Evolutionary conservation across 2,888 invertebrate species (phyloP), one percentile per base, ranked within the genome.

Genomic region (Chaetogeoica ovagalla): DNA sequence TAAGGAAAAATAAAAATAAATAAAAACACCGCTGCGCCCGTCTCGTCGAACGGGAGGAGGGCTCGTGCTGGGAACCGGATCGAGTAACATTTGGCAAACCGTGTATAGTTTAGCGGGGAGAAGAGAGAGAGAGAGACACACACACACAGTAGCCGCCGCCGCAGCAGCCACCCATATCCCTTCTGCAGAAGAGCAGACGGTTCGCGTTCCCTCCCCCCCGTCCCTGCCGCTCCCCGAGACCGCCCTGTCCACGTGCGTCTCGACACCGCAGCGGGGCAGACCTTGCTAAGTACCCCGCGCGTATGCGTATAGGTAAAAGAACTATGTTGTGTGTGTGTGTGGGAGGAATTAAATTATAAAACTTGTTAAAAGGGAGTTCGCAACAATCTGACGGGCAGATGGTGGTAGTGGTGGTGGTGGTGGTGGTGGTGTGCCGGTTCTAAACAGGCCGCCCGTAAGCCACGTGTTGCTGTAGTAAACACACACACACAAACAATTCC

Each of bases 351-450:
- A 79, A 79, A 79, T 79, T 79, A 30, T 30, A 79, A 79, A 79
- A 79, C 77, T 79, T 79, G 77, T 79, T 79, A 79, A 79, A 79
- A 79, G 77, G 77, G 77, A 70, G 77, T 79, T 79, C 63, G 77
- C 77, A 79, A 79, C 77, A 79, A 79, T 79, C 77, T 79, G 77
- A 79, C 77, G 77, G 77, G 77, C 77, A 79, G 77, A 79, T 79
- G 77, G 77, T 79, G 77, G 63, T 70, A n/a, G n/a, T n/a, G 30
- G 70, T 70, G 70, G 62, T 79, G 77, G 77, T 79, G 77, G 63
- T 70, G 30, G 30, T 30, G 30, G 70, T 70, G 70, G 62, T 30
- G 30, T 30, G 30, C 30, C 30, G 30, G 30, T 4, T 30, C 77
- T 79, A 79, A 79, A 69, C 70, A 70, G 62, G 62, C 52, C 75